Conservation (phyloP, 2,888 invertebrate species). For the Eulithis testata region DNA sequence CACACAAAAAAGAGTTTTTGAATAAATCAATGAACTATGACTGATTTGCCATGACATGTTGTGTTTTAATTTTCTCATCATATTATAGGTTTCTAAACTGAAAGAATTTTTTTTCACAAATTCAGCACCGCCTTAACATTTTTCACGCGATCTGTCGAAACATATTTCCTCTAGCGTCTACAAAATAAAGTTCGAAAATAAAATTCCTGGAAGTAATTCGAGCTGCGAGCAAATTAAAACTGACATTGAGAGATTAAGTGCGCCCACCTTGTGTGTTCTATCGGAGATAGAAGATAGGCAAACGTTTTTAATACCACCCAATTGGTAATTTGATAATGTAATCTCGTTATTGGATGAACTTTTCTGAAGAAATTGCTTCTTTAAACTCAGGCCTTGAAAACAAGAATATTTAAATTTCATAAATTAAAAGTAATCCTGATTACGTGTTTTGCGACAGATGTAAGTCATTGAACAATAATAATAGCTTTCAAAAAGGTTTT, state of each 20-base stretch:
- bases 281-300: conserved; percentile 46
- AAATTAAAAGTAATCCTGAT: too few species aligned
- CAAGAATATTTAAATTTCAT: too few species aligned
- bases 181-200: conserved; percentile 72
- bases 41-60: too few species aligned
- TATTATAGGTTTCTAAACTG: conserved; percentile 34
- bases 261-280: conserved; percentile 63
- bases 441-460: too few species aligned
- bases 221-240: conserved; percentile 80
- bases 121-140: conserved; percentile 59
- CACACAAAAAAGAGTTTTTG: too few species aligned
- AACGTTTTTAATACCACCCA: conserved; percentile 51
- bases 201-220: conserved; percentile 80
- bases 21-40: too few species aligned
- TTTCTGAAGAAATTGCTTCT: conserved; percentile 24
- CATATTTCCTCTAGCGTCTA: conserved; percentile 70
- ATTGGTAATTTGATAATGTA: conserved; percentile 57
- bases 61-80: neutral
- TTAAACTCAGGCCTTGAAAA: neutral
- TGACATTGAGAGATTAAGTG: conserved; percentile 83
- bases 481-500: too few species aligned
- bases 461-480: too few species aligned
- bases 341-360: conserved; percentile 41
- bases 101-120: conserved; percentile 41
- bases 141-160: conserved; percentile 69